Conservation (phyloP, 2,888 invertebrate species). For the Himalopsyche japonica region DNA sequence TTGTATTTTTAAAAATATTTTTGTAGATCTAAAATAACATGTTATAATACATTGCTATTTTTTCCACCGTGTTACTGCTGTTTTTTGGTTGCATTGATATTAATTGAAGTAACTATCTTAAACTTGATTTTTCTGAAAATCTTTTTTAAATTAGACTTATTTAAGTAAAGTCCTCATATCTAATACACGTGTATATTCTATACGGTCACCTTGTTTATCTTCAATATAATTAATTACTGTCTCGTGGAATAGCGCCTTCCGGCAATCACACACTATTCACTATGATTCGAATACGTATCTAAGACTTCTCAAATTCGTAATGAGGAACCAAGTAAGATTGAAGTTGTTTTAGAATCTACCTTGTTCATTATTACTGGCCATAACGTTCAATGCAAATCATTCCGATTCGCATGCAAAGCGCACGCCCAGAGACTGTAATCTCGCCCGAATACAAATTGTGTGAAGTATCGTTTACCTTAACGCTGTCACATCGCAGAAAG, state of each 20-base stretch:
- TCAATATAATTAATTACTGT: neutral
- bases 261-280: neutral
- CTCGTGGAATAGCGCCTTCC: neutral
- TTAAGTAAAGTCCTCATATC: too few relatives aligned
- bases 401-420: neutral
- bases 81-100: too few relatives aligned
- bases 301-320: neutral
- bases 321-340: neutral
- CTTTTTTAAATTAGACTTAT: too few relatives aligned
- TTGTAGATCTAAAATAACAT: too few relatives aligned
- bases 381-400: constrained; percentile 9
- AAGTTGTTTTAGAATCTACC: neutral
- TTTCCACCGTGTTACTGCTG: too few relatives aligned
- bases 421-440: neutral
- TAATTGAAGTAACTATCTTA: too few relatives aligned
- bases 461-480: neutral
- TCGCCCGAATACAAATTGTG: constrained; percentile 3
- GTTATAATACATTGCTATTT: too few relatives aligned
- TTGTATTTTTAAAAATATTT: too few relatives aligned
- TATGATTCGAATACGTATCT: neutral
- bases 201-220: too few relatives aligned
- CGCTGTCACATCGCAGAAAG: neutral
- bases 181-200: too few relatives aligned
- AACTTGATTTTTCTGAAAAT: too few relatives aligned
- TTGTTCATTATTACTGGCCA: neutral